phyloP scores from a whole-genome alignment of 2,797 vertebrate genomes.

The Mionectes olivaceus region DNA sequence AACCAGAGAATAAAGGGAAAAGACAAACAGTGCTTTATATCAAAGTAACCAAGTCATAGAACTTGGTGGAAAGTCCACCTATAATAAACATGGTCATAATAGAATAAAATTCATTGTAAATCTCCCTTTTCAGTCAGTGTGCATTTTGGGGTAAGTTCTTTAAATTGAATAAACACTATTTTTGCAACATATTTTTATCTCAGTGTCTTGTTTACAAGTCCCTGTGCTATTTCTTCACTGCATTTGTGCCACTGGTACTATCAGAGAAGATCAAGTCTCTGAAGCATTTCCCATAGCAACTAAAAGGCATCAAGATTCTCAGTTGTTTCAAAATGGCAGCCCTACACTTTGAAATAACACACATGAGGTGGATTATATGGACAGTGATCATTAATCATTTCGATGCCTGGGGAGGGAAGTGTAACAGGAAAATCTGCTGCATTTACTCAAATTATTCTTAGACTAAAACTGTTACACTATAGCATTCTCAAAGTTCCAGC shows the following conservation, averaged over 20 bases:
- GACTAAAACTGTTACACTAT: neutral
- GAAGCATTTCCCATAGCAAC: neutral
- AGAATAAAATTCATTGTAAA: neutral
- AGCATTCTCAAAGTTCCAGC: neutral
- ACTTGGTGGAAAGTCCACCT: neutral
- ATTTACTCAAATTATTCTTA: neutral
- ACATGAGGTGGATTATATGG: neutral
- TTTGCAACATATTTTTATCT: neutral
- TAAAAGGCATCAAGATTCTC: neutral
- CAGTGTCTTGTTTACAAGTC: neutral
- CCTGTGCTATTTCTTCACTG: neutral
- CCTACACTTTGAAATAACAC: neutral
- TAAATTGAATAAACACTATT: neutral
- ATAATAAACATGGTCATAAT: neutral
- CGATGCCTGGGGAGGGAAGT: neutral
- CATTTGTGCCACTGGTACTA: neutral
- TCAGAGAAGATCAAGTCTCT: neutral
- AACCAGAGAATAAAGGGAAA: neutral
- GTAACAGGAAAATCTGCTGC: neutral
- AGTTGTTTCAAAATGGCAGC: neutral
- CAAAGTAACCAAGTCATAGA: neutral
- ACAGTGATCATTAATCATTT: neutral
- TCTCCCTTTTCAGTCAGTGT: neutral
- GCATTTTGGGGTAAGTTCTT: neutral
- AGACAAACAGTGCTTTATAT: neutral